Evolutionary conservation across 2,888 invertebrate species (phyloP), one percentile per base, ranked within the genome.

Genomic region (Ypsolopha scabrella): DNA sequence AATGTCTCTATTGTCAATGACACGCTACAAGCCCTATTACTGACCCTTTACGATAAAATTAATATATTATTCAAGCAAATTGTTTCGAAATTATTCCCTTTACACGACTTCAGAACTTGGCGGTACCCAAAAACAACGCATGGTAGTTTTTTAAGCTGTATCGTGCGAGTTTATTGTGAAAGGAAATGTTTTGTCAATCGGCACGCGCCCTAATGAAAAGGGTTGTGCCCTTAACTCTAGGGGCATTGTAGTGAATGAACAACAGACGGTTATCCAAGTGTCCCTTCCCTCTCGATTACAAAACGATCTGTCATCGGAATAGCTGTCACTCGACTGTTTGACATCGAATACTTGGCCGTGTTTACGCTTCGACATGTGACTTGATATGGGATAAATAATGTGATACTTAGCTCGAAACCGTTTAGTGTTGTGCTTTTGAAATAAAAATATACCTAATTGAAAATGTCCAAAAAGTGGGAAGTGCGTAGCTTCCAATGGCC

Each of bases 191-290:
- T 51, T 68, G 65, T 65, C 60, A 63, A 58, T 72, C 67, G 63
- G 72, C 79, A 79, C 78, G 75, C 71, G 79, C 69, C 69, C 61
- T 69, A 71, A 68, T 69, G 67, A 75, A 71, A 51, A 75, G 58
- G 77, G 75, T 69, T 68, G 67, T 60, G 69, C 79, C 81, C 79
- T 72, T 60, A 60, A 67, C 60, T 62, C 57, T 61, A 61, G 68
- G 67, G 69, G 59, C 67, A 60, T 65, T 71, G 68, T 72, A 60
- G 68, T 64, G 59, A 58, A 59, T 60, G 62, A 60, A 68, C 51
- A 51, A 51, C 53, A 48, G 48, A 53, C 43, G 45, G 44, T 51
- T 53, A 48, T 44, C 48, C 50, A 9, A 51, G 34, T 51, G 50
- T 50, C 50, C 47, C 47, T 51, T 47, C 80, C 79, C 80, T 68